Evolutionary conservation across 1,140 invertebrate species (phyloP).

Genomic region (honey bee (Apis mellifera)): DNA sequence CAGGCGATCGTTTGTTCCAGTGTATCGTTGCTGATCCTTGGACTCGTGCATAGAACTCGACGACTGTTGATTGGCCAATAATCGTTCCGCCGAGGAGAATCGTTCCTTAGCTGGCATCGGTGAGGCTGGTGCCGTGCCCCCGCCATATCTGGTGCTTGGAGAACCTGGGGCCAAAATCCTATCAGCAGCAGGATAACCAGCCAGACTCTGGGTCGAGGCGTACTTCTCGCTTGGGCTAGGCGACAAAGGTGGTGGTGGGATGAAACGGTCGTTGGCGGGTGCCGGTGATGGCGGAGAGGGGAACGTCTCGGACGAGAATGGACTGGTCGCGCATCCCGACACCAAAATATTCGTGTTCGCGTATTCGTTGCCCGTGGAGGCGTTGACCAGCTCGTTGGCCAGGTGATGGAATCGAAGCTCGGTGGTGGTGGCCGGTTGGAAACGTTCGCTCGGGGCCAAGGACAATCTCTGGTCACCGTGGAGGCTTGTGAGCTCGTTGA

Average conservation of each 20-base stretch:
- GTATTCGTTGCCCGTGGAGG: slow-evolving; percentile 57
- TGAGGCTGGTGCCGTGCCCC: slow-evolving; percentile 72
- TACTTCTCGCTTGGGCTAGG: slow-evolving; percentile 77
- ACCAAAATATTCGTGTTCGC: slow-evolving; percentile 62
- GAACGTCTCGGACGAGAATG: slow-evolving; percentile 76
- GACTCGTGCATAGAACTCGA: slow-evolving; percentile 58
- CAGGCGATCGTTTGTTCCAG: slow-evolving; percentile 69
- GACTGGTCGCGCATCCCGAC: slow-evolving; percentile 51
- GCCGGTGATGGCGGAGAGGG: slow-evolving; percentile 79
- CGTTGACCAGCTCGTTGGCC: slow-evolving; percentile 16
- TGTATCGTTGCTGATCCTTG: slow-evolving; percentile 74
- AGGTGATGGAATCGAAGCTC: slow-evolving; percentile 54
- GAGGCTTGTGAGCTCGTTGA: slow-evolving; percentile 57
- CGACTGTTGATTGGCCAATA: slow-evolving; percentile 66
- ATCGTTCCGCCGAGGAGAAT: slow-evolving; percentile 73
- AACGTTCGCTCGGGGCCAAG: slow-evolving; percentile 52
- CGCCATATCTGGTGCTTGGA: slow-evolving; percentile 67
- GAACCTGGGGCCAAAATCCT: slow-evolving; percentile 70
- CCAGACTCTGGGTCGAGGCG: slow-evolving; percentile 76
- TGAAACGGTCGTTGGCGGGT: slow-evolving; percentile 77
- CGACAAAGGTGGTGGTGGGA: slow-evolving; percentile 78
- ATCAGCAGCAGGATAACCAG: slow-evolving; percentile 74
- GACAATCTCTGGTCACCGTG: slow-evolving; percentile 58
- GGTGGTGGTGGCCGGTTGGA: slow-evolving; percentile 35
- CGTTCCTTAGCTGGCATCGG: slow-evolving; percentile 73